Evolutionary conservation across 2,113 vertebrate genomes (phyloP).

Genomic region (Paratilapia polleni): DNA sequence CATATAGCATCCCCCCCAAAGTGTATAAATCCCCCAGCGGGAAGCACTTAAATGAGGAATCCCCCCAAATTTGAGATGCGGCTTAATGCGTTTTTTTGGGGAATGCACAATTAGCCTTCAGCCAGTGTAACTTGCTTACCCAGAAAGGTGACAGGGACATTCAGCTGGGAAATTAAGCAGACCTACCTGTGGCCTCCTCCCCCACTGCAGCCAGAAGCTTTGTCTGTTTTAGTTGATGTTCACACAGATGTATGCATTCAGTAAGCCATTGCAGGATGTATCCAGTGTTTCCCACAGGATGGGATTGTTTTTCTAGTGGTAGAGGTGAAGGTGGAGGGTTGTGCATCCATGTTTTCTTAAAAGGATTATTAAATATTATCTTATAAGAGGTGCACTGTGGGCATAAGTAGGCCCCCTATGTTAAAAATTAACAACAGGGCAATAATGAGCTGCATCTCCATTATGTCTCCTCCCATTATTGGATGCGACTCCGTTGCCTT

Average conservation of each 20-base stretch:
- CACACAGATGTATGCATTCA: conserved; percentile 4
- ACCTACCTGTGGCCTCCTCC: conserved; percentile 1
- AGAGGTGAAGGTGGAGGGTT: neutral
- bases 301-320: neutral
- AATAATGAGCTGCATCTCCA: neutral
- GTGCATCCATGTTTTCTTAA: neutral
- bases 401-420: neutral
- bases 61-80: neutral
- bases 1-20: no score
- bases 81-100: neutral
- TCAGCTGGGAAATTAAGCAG: conserved; percentile 47
- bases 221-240: conserved; percentile 2
- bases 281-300: neutral
- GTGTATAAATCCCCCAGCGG: no score
- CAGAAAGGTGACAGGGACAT: neutral
- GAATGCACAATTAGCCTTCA: neutral
- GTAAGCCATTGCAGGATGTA: neutral
- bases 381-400: neutral
- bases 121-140: conserved; percentile 14
- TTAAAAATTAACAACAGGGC: neutral
- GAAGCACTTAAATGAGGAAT: neutral
- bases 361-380: neutral
- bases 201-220: conserved; percentile 15
- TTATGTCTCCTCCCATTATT: neutral
- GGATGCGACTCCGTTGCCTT: neutral